Percentiles rank a stretch among this genome's conserved stretches.
These are phyloP conservation scores for Glareola pratincola DNA, from an alignment of 2,113 vertebrate genomes.

Conservation along the genomic window DNA sequence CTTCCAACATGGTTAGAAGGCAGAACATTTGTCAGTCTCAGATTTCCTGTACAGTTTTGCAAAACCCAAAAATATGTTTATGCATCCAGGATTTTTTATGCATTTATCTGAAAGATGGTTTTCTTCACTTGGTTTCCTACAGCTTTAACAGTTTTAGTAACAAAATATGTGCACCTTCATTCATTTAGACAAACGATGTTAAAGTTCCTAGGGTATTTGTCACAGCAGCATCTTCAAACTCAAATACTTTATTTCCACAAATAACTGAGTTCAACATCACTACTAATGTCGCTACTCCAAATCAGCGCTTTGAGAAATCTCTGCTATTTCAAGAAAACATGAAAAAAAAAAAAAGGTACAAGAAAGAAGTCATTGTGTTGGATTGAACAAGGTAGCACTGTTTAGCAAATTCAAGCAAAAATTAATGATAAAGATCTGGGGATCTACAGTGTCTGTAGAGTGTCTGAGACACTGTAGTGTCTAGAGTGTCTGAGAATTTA, in stretches of 20 bases:
- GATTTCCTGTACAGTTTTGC: background rate
- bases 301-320: background rate
- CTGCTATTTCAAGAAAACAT: background rate
- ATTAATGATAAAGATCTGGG: background rate
- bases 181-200: background rate
- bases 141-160: background rate
- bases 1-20: background rate
- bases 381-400: background rate
- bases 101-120: background rate
- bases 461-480: too few species aligned
- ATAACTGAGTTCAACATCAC: background rate
- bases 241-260: background rate
- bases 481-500: background rate
- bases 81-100: background rate
- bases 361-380: background rate
- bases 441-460: too few species aligned
- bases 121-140: background rate
- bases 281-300: background rate
- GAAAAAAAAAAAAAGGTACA: background rate
- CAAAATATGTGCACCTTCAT: background rate
- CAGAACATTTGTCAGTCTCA: background rate
- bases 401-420: background rate
- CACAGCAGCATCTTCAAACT: background rate
- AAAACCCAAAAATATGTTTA: background rate
- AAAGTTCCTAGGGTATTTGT: background rate